Conservation (phyloP, 2,113 vertebrate genomes). For the Xenopus laevis region DNA sequence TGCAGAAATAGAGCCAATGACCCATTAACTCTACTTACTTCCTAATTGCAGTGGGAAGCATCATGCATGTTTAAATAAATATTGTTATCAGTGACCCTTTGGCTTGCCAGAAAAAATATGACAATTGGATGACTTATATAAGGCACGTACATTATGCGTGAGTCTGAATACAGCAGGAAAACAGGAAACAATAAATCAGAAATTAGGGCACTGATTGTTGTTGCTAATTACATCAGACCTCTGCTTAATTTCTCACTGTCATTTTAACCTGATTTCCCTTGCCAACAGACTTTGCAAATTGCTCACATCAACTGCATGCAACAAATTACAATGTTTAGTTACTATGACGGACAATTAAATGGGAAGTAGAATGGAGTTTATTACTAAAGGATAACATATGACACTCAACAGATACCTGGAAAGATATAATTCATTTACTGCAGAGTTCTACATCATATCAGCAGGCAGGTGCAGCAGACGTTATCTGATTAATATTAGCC, state of each 20-base stretch:
- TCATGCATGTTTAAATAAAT: constrained; percentile 88
- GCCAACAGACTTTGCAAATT: constrained; percentile 79
- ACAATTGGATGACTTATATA: constrained; percentile 72
- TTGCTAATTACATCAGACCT: constrained; percentile 88
- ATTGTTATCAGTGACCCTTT: constrained; percentile 79
- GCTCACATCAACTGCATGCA: constrained; percentile 74
- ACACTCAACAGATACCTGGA: constrained; percentile 84
- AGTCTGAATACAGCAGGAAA: constrained; percentile 73
- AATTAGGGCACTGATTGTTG: constrained; percentile 85
- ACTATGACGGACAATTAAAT: constrained; percentile 73
- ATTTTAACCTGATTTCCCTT: constrained; percentile 80
- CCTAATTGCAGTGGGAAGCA: constrained; percentile 81
- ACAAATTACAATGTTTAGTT: constrained; percentile 76
- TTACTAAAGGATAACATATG: constrained; percentile 69
- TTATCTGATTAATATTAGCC: constrained; percentile 45
- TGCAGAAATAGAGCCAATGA: constrained; percentile 66
- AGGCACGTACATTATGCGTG: constrained; percentile 75
- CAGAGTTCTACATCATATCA: constrained; percentile 48
- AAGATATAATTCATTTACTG: constrained; percentile 74
- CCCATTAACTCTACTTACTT: constrained; percentile 78
- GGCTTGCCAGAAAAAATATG: constrained; percentile 74
- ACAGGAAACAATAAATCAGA: constrained; percentile 94
- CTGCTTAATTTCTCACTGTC: constrained; percentile 84
- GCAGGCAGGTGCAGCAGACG: constrained; percentile 68
- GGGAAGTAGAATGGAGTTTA: constrained; percentile 67